phyloP scores from a whole-genome alignment of 2,888 invertebrate genomes.

The Nudaria mundana region DNA sequence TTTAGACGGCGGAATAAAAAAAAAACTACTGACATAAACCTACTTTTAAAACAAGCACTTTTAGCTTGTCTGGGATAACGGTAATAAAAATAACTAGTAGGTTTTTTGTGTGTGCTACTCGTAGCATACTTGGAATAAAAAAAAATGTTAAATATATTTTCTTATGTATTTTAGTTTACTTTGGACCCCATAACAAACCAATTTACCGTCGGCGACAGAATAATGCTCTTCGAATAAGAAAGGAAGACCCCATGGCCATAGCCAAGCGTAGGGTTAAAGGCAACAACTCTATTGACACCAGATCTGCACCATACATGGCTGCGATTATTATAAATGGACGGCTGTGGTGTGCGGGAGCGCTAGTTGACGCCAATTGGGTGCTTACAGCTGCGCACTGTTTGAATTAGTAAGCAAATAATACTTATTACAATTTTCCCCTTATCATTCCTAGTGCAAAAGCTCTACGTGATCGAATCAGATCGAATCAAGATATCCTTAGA shows the following conservation, averaged over 20 bases:
- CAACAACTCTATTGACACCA: slow-evolving; percentile 50
- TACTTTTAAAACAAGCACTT: too few relatives aligned
- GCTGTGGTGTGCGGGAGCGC: slow-evolving; percentile 69
- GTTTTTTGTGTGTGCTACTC: too few relatives aligned
- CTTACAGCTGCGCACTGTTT: slow-evolving; percentile 72
- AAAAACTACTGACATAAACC: too few relatives aligned
- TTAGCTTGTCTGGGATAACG: too few relatives aligned
- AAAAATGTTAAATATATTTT: not conserved
- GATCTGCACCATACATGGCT: slow-evolving; percentile 67
- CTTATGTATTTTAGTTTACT: not conserved
- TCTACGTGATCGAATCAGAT: too few relatives aligned
- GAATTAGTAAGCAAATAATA: slow-evolving; percentile 59
- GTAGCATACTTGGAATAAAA: too few relatives aligned
- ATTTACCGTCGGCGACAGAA: not conserved
- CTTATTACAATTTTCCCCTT: not conserved
- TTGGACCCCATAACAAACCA: not conserved
- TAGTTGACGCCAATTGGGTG: slow-evolving; percentile 70
- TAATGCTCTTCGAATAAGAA: too few relatives aligned
- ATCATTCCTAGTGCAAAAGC: not conserved
- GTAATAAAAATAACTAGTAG: too few relatives aligned
- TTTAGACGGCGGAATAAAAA: too few relatives aligned
- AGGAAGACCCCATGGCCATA: not conserved
- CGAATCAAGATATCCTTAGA: too few relatives aligned
- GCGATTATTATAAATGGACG: slow-evolving; percentile 68
- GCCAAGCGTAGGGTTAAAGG: slow-evolving; percentile 40